Evolutionary conservation across 2,888 invertebrate species (phyloP), one percentile per base, ranked within the genome.

Genomic region (Drosophila aldrichi): DNA sequence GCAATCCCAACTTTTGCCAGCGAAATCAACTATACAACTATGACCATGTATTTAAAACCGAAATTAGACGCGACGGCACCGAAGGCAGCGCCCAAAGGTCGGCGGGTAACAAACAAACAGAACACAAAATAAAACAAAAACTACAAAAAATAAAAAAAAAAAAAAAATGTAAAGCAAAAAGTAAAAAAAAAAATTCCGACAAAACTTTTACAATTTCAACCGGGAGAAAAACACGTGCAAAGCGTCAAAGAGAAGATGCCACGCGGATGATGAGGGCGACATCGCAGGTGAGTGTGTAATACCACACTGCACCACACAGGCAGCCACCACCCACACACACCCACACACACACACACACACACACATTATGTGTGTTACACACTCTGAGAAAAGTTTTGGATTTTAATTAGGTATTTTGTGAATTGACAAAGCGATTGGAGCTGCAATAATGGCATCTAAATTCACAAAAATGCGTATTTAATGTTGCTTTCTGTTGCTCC

Each of bases 161-260:
- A 7, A 8, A 55, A 32, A 29, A 41, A 16, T 14, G 3, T 2
- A 20, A 55, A 55, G 32, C 34, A 41, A 41, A 77, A 36, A 20
- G 36, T 18, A 38, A 74, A 29, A 29, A 29, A 67, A 67, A 78
- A 79, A 72, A n/a, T n/a, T 71, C 66, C 55, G 64, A 66, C 78
- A 81, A 89, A 84, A 89, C 81, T 89, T 89, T 89, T 89, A 87
- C 83, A 89, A 89, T 84, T 89, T 89, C 71, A 87, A 63, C 62
- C 71, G 65, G 83, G 81, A 70, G 82, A 73, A 80, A 88, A 87
- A 83, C 89, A 84, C 89, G 87, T 81, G 81, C 87, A 87, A 74
- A 75, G 81, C 87, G 72, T 89, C 83, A 84, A 89, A 86, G 82
- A 60, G 74, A 86, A 74, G 74, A 80, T 70, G 77, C 70, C 48